phyloP scores from a whole-genome alignment of 2,888 invertebrate species.

The Agriopis leucophaearia region DNA sequence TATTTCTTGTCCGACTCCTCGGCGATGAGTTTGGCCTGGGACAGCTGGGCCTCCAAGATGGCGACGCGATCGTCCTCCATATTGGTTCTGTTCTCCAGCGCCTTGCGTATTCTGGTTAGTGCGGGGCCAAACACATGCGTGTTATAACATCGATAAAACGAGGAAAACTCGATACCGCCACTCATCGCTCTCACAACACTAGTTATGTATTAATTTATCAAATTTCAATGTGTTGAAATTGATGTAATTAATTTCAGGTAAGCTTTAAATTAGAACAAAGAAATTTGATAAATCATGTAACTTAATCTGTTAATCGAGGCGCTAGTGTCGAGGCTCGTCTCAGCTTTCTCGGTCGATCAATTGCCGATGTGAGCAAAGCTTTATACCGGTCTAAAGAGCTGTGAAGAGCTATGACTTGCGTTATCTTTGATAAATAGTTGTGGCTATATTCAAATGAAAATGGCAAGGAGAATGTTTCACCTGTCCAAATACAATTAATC shows the following conservation, averaged over 20 bases:
- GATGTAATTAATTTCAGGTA: slow-evolving; percentile 35
- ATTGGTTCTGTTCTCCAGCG: slow-evolving; percentile 99
- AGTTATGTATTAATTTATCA: background rate
- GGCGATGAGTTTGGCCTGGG: slow-evolving; percentile 99
- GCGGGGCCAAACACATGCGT: slow-evolving; percentile 85
- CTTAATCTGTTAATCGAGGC: slow-evolving; percentile 6
- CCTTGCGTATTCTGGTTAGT: slow-evolving; percentile 96
- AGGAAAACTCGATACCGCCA: slow-evolving; percentile 49
- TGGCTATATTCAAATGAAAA: slow-evolving; percentile 45
- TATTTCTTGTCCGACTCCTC: slow-evolving; percentile 99
- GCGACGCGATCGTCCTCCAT: slow-evolving; percentile 99
- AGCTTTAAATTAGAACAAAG: slow-evolving; percentile 39
- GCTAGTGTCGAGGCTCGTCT: background rate
- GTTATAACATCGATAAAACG: slow-evolving; percentile 79
- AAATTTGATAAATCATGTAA: slow-evolving; percentile 27
- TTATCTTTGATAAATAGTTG: slow-evolving; percentile 46
- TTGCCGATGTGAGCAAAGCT: slow-evolving; percentile 11
- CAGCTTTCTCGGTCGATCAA: slow-evolving; percentile 22
- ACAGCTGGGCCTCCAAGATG: slow-evolving; percentile 98
- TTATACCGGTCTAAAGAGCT: slow-evolving; percentile 25
- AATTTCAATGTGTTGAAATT: slow-evolving; percentile 7
- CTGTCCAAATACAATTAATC: slow-evolving; percentile 46
- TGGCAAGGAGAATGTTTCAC: slow-evolving; percentile 41
- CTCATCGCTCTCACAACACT: slow-evolving; percentile 36
- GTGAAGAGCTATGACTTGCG: slow-evolving; percentile 46